These are phyloP conservation scores for Endotricha flammealis DNA, from an alignment of 2,888 invertebrate genomes.

Conservation along the genomic window DNA sequence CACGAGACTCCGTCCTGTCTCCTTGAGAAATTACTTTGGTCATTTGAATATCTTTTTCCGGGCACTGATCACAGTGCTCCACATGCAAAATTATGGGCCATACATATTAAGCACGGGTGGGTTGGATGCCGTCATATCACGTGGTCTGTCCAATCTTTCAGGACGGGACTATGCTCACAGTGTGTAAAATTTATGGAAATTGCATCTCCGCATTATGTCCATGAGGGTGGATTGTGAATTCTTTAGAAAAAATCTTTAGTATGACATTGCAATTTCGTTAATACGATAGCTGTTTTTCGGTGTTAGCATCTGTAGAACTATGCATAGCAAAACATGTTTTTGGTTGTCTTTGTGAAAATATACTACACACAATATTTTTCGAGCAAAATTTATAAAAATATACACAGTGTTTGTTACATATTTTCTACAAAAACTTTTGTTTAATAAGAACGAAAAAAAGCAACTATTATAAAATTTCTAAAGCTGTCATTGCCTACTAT, in stretches of 20 bases:
- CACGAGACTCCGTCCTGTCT: slow-evolving; percentile 11
- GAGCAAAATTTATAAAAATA: no score
- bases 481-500: no score
- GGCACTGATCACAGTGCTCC: slow-evolving; percentile 1
- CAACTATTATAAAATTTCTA: no score
- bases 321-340: no score
- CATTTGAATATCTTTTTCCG: slow-evolving; percentile 8
- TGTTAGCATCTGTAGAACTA: no score
- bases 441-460: no score
- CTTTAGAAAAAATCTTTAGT: slow-evolving; percentile 4
- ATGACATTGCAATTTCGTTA: slow-evolving; percentile 9
- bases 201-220: slow-evolving; percentile 51
- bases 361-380: no score
- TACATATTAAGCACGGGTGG: slow-evolving; percentile 5
- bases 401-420: no score
- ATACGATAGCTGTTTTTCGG: no score
- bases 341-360: no score
- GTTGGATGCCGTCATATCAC: slow-evolving; percentile 26
- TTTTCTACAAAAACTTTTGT: no score
- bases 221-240: slow-evolving; percentile 6
- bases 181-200: slow-evolving; percentile 78
- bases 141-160: slow-evolving; percentile 70
- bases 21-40: slow-evolving; percentile 5
- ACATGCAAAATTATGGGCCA: slow-evolving; percentile 1
- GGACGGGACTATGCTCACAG: slow-evolving; percentile 62